Base-by-base conservation (phyloP, 2,797 vertebrate species). In the Sparidentex hasta region DNA sequence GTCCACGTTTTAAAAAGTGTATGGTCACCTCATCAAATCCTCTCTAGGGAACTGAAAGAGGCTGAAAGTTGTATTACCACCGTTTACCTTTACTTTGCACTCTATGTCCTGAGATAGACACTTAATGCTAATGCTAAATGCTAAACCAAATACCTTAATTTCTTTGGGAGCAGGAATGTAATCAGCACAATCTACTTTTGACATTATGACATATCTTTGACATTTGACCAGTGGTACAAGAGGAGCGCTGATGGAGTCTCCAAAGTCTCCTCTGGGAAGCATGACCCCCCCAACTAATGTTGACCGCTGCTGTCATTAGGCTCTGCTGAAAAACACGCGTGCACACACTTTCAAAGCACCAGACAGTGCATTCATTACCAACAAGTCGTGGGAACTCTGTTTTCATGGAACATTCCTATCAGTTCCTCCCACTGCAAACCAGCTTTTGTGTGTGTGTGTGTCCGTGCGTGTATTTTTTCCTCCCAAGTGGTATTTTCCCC, bases 341-440 rank as follows among this genome's bases (percentile, higher is more conserved):
- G 27, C 43, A 20, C 1, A 63, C 25, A 65, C 48, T 55, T 23
- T 67, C 3, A 54, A 54, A 69, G 62, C 23, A 54, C 1, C 11
- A 44, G 43, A 47, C 51, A 16, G 21, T 21, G 5, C 55, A 13
- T 51, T 38, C 38, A 44, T 78, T 77, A 62, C 64, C 71, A 85
- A 47, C 73, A 83, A 70, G 56, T 88, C 58, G 50, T 90, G 85
- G 85, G 86, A 91, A 88, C 78, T 73, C 41, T 83, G 78, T 76
- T 88, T 87, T 84, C 61, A 75, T 82, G 57, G 83, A 83, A 87
- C 87, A 92, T 93, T 92, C 88, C 82, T 83, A 46, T 47, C 66
- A 63, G 17, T 69, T 70, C 5, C 71, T 68, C 55, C 50, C 66
- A 76, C 65, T 79, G 63, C 33, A 50, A 58, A 71, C 74, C 71